Evolutionary conservation across 2,888 invertebrate genomes (phyloP), one percentile per base, ranked within the genome.

Genomic region (Acanthosoma haemorrhoidale): DNA sequence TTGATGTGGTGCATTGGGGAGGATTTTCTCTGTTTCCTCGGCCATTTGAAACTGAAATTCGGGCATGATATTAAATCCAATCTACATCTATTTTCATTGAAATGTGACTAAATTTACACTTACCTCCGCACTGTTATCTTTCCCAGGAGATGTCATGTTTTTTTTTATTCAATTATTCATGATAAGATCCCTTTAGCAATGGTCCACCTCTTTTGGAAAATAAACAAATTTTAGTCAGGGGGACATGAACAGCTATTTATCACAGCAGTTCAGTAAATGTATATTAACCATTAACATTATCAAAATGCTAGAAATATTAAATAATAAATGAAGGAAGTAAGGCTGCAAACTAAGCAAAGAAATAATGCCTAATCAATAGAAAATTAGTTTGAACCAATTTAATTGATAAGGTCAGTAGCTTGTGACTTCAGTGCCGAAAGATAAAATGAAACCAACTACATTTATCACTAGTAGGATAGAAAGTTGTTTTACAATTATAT

Each of bases 321-420:
- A n/a, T n/a, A n/a, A n/a, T n/a, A n/a, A n/a, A n/a, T n/a, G n/a
- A n/a, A n/a, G n/a, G n/a, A n/a, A n/a, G n/a, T 25, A 25, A 51
- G 51, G 29, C 21, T 51, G 51, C 51, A 25, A 25, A 51, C 25
- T 51, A 51, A 51, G 51, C 51, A 51, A 51, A n/a, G 2, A 21
- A 51, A 51, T 51, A 51, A 51, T 51, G 51, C 51, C 21, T 51
- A 51, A 51, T 51, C 51, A 51, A 21, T 51, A 51, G 51, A 51
- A 51, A 51, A 51, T 51, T 51, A 25, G 5, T 25, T 25, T 51
- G 29, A 25, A 51, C 51, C 11, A 51, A 51, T 51, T 51, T 51
- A 51, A 51, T 51, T 51, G 51, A 51, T 51, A 51, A 51, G 51
- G 51, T 25, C 51, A 51, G 11, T 25, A n/a, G n/a, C n/a, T n/a